Percentiles rank a stretch among this genome's conserved stretches.
These are phyloP conservation scores for Sebastes ruberrimus DNA, from an alignment of 2,797 vertebrate species.

Conservation along the genomic window DNA sequence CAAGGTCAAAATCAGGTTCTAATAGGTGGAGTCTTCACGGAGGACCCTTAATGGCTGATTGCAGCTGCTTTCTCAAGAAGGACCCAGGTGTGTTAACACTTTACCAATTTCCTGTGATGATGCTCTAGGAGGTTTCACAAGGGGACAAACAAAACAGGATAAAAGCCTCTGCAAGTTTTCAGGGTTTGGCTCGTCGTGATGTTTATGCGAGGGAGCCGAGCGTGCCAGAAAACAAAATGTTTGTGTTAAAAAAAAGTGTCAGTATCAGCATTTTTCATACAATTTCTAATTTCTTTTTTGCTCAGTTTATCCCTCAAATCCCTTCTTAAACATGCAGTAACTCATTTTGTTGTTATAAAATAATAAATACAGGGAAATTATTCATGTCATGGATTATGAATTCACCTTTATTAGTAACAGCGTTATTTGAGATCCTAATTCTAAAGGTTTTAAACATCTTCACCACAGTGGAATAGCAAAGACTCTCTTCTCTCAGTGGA, in stretches of 20 bases:
- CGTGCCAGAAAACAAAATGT: not conserved
- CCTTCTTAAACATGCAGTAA: not conserved
- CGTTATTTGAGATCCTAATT: not conserved
- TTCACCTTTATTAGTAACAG: not conserved
- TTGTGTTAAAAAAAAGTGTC: not conserved
- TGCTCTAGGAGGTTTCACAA: constrained; percentile 28
- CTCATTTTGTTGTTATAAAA: not conserved
- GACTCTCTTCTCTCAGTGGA: not conserved
- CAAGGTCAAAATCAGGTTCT: constrained; percentile 57
- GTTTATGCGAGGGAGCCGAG: not conserved
- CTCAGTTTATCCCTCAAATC: not conserved
- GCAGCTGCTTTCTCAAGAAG: constrained; percentile 65
- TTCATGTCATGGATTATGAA: not conserved
- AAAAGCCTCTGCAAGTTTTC: constrained; percentile 30
- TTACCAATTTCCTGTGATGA: constrained; percentile 78
- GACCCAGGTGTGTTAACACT: constrained; percentile 80
- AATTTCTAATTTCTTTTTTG: not conserved
- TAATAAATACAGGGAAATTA: not conserved
- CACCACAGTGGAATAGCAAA: not conserved
- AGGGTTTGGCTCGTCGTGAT: not conserved
- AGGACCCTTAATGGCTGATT: constrained; percentile 71
- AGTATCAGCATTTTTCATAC: not conserved
- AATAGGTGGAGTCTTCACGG: constrained; percentile 53
- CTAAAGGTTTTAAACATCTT: not conserved
- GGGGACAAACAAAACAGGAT: constrained; percentile 35